Base-by-base conservation (phyloP, 1,140 invertebrate genomes). In the Trichomalopsis sarcophagae region DNA sequence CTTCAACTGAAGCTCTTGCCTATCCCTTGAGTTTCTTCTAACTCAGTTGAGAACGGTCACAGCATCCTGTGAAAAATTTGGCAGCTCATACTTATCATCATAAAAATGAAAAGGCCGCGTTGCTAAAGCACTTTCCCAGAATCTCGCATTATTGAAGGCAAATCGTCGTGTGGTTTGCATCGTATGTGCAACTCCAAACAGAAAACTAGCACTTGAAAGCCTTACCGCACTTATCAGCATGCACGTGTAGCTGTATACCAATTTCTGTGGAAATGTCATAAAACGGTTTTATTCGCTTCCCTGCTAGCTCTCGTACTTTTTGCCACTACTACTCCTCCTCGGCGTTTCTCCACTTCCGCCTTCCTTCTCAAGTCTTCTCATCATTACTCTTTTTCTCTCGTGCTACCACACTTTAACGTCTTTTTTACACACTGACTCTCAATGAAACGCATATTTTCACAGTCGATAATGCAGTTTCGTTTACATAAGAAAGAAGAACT, bases 191-290 rank as follows among this genome's bases (percentile, higher is more conserved):
- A 50, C 55, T 17, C 50, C 76, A 78, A 78, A 62, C 30, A 27
- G 21, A 78, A 78, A 78, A 78, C 47, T 62, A 62, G 76, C n/a
- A 78, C 23, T 78, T 78, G 62, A 62, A 50, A 50, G 75, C n/a
- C 27, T 79, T 68, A 69, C 62, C 62, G 69, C 78, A 69, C 78
- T 62, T 62, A 62, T 62, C 55, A 62, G 21, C 55, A n/a, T 21
- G 21, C 55, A 17, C 55, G 21, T 62, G 55, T n/a, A 21, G 55
- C 55, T 62, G 33, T 36, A 7, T 62, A 62, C 55, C 17, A 62
- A 21, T 62, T 80, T 69, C 78, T 17, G 36, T 14, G 21, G 78
- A 44, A 69, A 69, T 44, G 78, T 80, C 33, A 80, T 69, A 11
- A 80, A 68, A 80, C 78, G 36, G 78, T 80, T 80, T n/a, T 21